Percentiles rank a stretch among this genome's conserved stretches.
Evolutionary conservation across 2,113 vertebrate species (phyloP).

Genomic region (Oreocharis arfaki): DNA sequence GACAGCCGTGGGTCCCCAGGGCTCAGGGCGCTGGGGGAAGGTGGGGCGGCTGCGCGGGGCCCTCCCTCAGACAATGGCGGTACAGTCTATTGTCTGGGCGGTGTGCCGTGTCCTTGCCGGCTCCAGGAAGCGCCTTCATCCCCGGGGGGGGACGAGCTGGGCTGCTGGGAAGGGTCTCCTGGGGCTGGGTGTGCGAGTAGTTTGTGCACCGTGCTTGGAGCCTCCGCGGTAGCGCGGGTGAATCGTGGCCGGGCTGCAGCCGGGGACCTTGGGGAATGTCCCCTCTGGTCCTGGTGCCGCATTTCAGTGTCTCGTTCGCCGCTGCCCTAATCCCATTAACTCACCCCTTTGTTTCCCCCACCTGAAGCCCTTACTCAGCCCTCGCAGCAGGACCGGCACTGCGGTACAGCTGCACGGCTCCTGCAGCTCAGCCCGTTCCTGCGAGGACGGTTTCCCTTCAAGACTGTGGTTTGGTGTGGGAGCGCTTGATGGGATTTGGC

Average conservation of each 20-base stretch:
- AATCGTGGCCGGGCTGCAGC: neutral
- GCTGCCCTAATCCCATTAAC: neutral
- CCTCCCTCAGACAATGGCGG: constrained; percentile 23
- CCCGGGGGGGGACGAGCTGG: neutral
- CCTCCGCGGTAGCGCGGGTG: neutral
- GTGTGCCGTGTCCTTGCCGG: neutral
- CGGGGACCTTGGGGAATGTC: neutral
- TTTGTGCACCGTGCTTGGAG: neutral
- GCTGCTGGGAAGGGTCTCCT: neutral
- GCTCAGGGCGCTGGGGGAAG: neutral
- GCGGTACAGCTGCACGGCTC: neutral
- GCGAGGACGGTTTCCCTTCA: neutral
- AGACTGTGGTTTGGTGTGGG: constrained; percentile 3
- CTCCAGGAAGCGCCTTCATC: neutral
- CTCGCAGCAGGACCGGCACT: neutral
- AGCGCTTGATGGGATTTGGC: neutral
- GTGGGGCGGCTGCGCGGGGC: neutral
- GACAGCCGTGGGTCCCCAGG: neutral
- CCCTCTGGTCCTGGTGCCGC: neutral
- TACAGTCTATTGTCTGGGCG: constrained; percentile 32
- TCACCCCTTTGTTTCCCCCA: constrained; percentile 2
- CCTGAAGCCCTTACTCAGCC: neutral
- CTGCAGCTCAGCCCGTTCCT: neutral
- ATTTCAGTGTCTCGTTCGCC: neutral
- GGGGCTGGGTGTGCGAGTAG: neutral